Percentiles rank a stretch among this genome's conserved stretches.
Evolutionary conservation across 2,113 vertebrate genomes (phyloP).

Genomic region (Vanacampus margaritifer): DNA sequence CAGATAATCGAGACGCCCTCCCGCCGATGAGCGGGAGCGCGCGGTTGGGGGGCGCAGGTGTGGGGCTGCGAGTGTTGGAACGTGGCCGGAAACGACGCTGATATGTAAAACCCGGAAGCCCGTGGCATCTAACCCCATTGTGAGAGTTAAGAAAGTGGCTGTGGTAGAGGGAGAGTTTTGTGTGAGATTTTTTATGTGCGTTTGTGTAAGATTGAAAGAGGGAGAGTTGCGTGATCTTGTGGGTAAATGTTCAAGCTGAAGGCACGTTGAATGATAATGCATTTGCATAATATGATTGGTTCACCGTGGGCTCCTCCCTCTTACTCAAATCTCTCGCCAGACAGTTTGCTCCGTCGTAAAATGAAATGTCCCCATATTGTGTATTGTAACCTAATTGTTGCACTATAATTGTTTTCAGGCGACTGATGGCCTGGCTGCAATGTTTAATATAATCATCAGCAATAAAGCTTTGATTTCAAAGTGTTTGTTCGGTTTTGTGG

Average conservation of each 20-base stretch:
- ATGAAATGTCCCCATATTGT: slow-evolving; percentile 57
- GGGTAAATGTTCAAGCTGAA: slow-evolving; percentile 9
- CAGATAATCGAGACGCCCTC: too few species aligned
- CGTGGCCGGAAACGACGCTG: too few species aligned
- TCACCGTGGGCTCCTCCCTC: slow-evolving; percentile 36
- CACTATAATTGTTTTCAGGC: slow-evolving; percentile 71
- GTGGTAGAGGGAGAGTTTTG: not conserved
- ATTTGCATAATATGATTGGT: slow-evolving; percentile 29
- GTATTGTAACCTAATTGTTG: slow-evolving; percentile 76
- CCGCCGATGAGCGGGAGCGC: too few species aligned
- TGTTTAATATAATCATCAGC: slow-evolving; percentile 73
- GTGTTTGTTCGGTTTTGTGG: not conserved
- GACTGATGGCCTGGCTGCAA: slow-evolving; percentile 64
- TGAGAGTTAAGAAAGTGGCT: not conserved
- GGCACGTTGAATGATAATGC: slow-evolving; percentile 17
- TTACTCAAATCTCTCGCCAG: slow-evolving; percentile 65
- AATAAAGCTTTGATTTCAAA: slow-evolving; percentile 75
- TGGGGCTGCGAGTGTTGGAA: too few species aligned
- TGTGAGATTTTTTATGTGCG: not conserved
- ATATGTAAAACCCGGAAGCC: too few species aligned
- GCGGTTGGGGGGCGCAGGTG: too few species aligned
- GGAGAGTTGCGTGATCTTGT: not conserved
- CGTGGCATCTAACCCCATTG: too few species aligned
- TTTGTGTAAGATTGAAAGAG: not conserved
- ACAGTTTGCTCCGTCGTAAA: slow-evolving; percentile 69